phyloP scores from a whole-genome alignment of 2,113 vertebrate species.

The Cololabis saira region DNA sequence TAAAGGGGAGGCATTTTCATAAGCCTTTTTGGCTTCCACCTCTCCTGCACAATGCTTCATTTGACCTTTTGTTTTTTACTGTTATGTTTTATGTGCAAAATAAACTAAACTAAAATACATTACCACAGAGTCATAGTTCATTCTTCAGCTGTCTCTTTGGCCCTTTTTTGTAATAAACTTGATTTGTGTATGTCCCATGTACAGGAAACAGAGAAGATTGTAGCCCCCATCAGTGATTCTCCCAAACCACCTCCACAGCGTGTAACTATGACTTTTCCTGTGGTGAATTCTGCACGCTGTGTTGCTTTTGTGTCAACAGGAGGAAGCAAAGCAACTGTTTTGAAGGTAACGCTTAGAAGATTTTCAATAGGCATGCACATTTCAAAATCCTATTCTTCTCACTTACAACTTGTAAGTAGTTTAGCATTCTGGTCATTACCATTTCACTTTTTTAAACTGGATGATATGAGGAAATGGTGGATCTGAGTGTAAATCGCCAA shows the following conservation, averaged over 20 bases:
- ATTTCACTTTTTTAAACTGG: not conserved
- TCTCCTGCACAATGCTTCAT: no score
- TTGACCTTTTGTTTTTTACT: no score
- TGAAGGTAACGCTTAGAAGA: conserved; percentile 85
- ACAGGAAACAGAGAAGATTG: conserved; percentile 87
- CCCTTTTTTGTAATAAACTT: conserved; percentile 3
- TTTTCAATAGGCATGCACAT: not conserved
- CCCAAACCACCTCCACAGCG: conserved; percentile 90
- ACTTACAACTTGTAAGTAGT: not conserved
- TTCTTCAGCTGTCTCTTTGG: not conserved
- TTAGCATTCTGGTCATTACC: not conserved
- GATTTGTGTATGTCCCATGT: conserved; percentile 17
- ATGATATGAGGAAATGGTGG: not conserved
- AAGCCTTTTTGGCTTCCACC: no score
- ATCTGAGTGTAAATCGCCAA: not conserved
- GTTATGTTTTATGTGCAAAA: no score
- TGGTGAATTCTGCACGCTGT: conserved; percentile 87
- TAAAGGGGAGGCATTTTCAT: no score
- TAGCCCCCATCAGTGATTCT: conserved; percentile 90
- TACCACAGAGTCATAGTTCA: no score
- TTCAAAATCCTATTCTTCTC: not conserved
- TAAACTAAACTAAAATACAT: no score
- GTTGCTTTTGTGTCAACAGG: conserved; percentile 91
- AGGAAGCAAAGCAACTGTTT: conserved; percentile 87
- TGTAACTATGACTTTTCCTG: conserved; percentile 89